Base-by-base conservation (phyloP, 2,113 vertebrate genomes). In the Trichechus manatus region DNA sequence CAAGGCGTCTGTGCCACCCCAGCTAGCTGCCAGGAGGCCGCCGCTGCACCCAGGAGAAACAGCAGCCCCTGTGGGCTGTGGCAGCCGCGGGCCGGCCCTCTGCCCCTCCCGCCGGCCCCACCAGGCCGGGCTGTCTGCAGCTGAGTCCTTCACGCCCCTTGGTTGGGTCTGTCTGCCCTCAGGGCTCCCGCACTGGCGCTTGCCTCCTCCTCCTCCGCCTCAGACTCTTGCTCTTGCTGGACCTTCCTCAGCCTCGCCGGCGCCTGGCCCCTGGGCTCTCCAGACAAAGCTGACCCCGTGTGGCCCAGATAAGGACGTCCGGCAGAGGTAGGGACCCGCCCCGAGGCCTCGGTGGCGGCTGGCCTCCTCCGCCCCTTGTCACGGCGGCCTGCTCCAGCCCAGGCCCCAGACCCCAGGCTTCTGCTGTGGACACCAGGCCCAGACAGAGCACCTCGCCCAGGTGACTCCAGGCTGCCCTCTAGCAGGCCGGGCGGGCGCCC, bases 181-280 rank as follows among this genome's bases (percentile, higher is more conserved):
- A 98, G 98, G 97, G 98, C 98, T 97, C 97, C 98, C 97, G 98
- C 96, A 97, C 88, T 98, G 98, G 97, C 94, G 97, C 96, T 98
- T 97, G 97, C 98, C 97, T 97, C 97, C 97, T 97, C 96, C 96
- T 95, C 96, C 97, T 98, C 97, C 97, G 97, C 96, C 98, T 98
- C 97, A 98, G 98, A 98, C 98, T 97, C 97, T 98, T 98, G 97
- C 98, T 98, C 98, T 98, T 98, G 98, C 97, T 98, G 98, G 98
- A 98, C 97, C 98, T 98, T 98, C 98, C 98, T 98, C 97, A 96
- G 97, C 98, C 98, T 97, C 97, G 92, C 97, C 97, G 96, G 98
- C 97, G 93, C 98, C 98, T 22, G 97, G 98, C 97, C 98, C 98
- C 98, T 98, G 98, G 98, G 98, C 98, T 98, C 98, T 98, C 97